Evolutionary conservation across 1,140 invertebrate genomes (phyloP), one percentile per base, ranked within the genome.

Genomic region (Bombus difficillimus): DNA sequence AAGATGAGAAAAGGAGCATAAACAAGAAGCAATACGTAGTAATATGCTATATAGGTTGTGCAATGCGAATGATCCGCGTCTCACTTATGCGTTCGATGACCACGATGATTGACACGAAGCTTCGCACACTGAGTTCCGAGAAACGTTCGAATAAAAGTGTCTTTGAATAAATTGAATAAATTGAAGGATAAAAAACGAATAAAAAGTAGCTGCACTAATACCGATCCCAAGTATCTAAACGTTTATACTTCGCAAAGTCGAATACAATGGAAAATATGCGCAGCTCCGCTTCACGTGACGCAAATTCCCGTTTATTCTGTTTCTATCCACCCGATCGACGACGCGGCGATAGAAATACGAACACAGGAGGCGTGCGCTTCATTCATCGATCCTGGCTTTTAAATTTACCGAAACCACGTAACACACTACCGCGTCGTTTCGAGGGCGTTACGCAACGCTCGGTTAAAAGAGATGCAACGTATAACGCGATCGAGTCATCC

Each of bases 351-450:
- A 62, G 37, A 78, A 78, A 79, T 32, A n/a, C 62, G n/a, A 41
- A n/a, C 76, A 78, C 76, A 8, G 15, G n/a, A 62, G n/a, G n/a
- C 22, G 22, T 41, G 22, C 32, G 15, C 25, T 34, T 34, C 77
- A 68, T n/a, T 43, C 77, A 68, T 79, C 77, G 77, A 79, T 79
- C 62, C 22, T 32, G n/a, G 22, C 39, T 41, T 68, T 68, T 66
- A 68, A 79, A 79, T 78, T 78, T 34, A 79, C 62, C n/a, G 77
- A 79, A 79, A 68, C 37, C 62, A 79, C 77, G 57, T 78, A 78
- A 78, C 75, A 78, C 59, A 28, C 41, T 13, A 25, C 22, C 76
- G 9, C 59, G 22, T 15, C 37, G 62, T 32, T 79, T 43, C 39
- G 37, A 32, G 4, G 3, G n/a, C 41, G 34, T 79, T 79, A 47